Base-by-base conservation (phyloP, 2,888 invertebrate species). In the Perizoma affinitatum region DNA sequence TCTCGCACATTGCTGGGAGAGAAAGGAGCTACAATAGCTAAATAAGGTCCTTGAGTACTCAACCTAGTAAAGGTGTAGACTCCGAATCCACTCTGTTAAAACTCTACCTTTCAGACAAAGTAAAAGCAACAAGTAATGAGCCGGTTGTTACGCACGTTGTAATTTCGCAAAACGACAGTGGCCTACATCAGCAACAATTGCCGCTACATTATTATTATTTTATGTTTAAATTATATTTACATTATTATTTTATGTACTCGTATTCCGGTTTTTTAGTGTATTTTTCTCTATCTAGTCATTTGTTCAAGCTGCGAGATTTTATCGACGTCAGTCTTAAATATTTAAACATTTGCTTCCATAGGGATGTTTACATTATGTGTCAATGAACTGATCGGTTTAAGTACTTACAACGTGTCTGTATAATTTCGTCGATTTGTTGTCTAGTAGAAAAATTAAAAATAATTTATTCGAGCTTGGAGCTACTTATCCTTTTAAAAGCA, bases 81-180 rank as follows among this genome's bases (percentile, higher is more conserved):
- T 34, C 5, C 4, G 34, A 47, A 36, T 38, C 43, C n/a, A 34
- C 8, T 42, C 10, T 35, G 22, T 43, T 54, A 58, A 45, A 63
- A 54, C 62, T 57, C 42, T 54, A 48, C 50, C 46, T 64, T 41
- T 52, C 58, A 58, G 59, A 54, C 63, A 66, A 75, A 76, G 76
- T 76, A 75, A 78, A 76, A 78, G 79, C 75, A 73, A 72, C 52
- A 66, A 58, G 72, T 75, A 75, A 77, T 72, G 69, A 74, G 70
- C 67, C 60, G 69, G 68, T 71, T 22, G 22, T 22, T 68, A 69
- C 71, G 66, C 67, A 68, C 70, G 71, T 68, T 67, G 75, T 68
- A 71, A 76, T 78, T 76, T 79, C 71, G 73, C 76, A 75, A 72
- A 70, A 66, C 72, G 76, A 62, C 78, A 78, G 70, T 77, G 79